Evolutionary conservation across 2,888 invertebrate species (phyloP).

Genomic region (Hetaerina titia): DNA sequence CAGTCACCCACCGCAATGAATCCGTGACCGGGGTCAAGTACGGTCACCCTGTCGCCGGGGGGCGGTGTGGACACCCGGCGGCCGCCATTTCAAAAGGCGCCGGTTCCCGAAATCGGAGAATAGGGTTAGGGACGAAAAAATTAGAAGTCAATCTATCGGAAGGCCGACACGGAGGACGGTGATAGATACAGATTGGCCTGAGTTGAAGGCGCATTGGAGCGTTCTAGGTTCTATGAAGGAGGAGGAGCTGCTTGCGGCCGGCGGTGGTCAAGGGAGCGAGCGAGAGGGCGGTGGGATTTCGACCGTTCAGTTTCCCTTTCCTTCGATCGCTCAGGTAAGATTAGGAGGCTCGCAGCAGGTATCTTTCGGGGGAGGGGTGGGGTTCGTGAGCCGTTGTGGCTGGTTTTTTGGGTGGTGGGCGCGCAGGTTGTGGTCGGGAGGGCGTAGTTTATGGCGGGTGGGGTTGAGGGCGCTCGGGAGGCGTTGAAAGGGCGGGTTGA

Average conservation of each 20-base stretch:
- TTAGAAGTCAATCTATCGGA: conserved; percentile 23
- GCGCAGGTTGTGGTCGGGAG: not conserved
- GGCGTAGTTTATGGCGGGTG: not conserved
- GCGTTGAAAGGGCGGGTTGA: conserved; percentile 39
- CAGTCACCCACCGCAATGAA: not conserved
- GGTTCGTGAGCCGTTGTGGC: not conserved
- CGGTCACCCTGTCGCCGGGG: not conserved
- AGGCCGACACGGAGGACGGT: not conserved
- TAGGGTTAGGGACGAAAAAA: not conserved
- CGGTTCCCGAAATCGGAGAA: not conserved
- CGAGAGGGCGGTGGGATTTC: not conserved
- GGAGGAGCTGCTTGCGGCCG: not conserved
- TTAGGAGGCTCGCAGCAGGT: conserved; percentile 28
- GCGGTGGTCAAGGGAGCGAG: not conserved
- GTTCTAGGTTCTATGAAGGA: not conserved
- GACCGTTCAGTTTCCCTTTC: not conserved
- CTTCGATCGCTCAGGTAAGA: conserved; percentile 36
- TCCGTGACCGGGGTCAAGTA: not conserved
- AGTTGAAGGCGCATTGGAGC: not conserved
- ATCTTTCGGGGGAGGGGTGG: not conserved
- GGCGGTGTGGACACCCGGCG: not conserved
- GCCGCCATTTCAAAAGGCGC: not conserved
- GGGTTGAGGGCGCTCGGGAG: not conserved
- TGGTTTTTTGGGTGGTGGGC: not conserved
- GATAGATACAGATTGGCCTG: not conserved